phyloP scores from a whole-genome alignment of 30 jellyfish, hydroid and myxozoan genomes.

The Clytia hemisphaerica region DNA sequence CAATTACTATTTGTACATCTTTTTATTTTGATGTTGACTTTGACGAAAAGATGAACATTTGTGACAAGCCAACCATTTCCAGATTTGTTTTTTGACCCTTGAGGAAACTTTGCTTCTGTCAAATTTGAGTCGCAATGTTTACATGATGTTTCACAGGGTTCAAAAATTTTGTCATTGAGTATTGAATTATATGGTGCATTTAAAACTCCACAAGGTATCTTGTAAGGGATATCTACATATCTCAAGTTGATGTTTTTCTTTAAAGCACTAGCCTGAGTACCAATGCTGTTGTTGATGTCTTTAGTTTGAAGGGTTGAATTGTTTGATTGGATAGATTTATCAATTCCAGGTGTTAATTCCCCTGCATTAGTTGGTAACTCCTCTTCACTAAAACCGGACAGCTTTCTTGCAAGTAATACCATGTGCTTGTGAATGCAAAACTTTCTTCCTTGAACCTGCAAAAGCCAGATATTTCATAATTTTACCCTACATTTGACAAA shows the following conservation, averaged over 20 bases:
- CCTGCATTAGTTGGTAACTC: neutral
- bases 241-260: too few species aligned
- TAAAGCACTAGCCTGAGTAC: neutral
- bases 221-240: too few species aligned
- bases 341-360: too few species aligned
- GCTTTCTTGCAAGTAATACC: conserved; percentile 8
- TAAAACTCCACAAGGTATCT: too few species aligned
- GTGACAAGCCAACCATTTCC: conserved; percentile 7
- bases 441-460: neutral
- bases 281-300: neutral
- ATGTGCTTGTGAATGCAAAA: conserved; percentile 10
- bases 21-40: neutral
- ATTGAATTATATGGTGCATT: neutral
- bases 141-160: neutral
- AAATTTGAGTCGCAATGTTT: neutral
- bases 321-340: too few species aligned
- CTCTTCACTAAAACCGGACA: neutral
- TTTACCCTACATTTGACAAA: too few species aligned
- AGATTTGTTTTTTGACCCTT: neutral
- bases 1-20: neutral
- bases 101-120: neutral
- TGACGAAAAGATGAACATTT: neutral
- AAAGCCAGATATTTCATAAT: too few species aligned
- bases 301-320: neutral
- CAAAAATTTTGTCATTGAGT: too few species aligned